Percentiles rank a stretch among this genome's conserved stretches.
Conservation (phyloP, 2,888 invertebrate genomes). For the Agrotis ipsilon region DNA sequence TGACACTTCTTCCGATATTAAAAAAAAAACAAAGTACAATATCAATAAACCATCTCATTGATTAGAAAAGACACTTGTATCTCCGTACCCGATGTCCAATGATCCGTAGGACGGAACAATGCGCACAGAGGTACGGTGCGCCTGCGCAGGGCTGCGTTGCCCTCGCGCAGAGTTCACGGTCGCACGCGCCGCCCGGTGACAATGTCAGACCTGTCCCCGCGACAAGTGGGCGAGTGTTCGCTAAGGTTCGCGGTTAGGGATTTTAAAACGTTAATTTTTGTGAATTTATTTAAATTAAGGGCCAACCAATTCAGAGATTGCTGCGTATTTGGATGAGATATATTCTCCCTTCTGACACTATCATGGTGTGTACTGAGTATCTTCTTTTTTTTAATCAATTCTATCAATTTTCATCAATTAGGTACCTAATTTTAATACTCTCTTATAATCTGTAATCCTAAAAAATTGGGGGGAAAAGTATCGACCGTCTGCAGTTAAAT, state of each 20-base stretch:
- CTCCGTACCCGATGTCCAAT: conserved; percentile 36
- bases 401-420: too few relatives aligned
- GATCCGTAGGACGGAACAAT: conserved; percentile 48
- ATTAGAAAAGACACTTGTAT: conserved; percentile 38
- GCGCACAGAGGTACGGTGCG: conserved; percentile 40
- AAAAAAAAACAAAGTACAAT: background rate
- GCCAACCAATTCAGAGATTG: background rate
- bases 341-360: background rate
- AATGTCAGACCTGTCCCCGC: conserved; percentile 52
- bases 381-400: too few relatives aligned
- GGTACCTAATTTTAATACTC: too few relatives aligned
- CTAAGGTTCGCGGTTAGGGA: conserved; percentile 15
- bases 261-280: background rate
- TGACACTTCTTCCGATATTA: background rate
- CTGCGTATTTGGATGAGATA: too few relatives aligned
- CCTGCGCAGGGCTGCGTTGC: conserved; percentile 62
- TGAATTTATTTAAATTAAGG: background rate
- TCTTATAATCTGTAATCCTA: too few relatives aligned
- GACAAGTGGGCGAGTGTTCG: conserved; percentile 53
- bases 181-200: conserved; percentile 63
- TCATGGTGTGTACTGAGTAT: too few relatives aligned
- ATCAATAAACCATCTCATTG: background rate
- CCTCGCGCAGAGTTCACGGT: conserved; percentile 72
- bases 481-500: too few relatives aligned
- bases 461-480: too few relatives aligned